Base-by-base conservation (phyloP, 2,888 invertebrate genomes). In the Xestia ashworthii region DNA sequence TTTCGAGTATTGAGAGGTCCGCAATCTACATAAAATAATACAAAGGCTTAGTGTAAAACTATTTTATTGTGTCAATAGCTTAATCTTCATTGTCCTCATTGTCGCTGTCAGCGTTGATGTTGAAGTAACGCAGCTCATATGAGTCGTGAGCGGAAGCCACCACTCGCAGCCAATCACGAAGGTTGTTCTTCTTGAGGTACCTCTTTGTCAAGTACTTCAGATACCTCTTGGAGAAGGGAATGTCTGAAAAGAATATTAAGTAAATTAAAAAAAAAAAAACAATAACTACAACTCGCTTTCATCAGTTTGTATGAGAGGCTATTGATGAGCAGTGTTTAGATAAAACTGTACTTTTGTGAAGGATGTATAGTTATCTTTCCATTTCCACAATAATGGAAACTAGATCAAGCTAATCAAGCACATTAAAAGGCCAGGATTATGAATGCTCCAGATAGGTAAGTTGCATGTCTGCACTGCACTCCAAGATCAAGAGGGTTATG, bases 71-170 rank as follows among this genome's bases (percentile, higher is more conserved):
- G 90, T 87, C 84, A 93, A 93, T 90, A 92, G 92, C 91, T 97
- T 97, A 98, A 95, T 99, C 99, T 89, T 98, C 98, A 93, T 98
- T 99, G 91, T 99, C 99, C 94, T 99, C 99, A 89, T 97, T 97
- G 97, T 97, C 97, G 89, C 97, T 97, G 93, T 97, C 97, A 83
- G 97, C 98, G 89, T 98, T 98, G 95, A 98, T 98, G 98, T 99
- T 99, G 99, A 99, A 99, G 98, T 99, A 99, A 89, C 99, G 98
- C 76, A 99, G 98, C 97, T 99, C 99, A 89, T 99, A 99, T 0
- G 99, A 98, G 91, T 99, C 99, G 94, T 99, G 99, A 80, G 98
- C 98, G 86, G 98, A 98, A 22, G 99, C 99, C n/a, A 99, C 99
- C 82, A 99, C 99, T 93, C 99, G 98, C 91, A 99, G 98, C 99